Evolutionary conservation across 37 sponge, comb jelly and placozoan species (phyloP).

Genomic region (Dysidea cf. avara): DNA sequence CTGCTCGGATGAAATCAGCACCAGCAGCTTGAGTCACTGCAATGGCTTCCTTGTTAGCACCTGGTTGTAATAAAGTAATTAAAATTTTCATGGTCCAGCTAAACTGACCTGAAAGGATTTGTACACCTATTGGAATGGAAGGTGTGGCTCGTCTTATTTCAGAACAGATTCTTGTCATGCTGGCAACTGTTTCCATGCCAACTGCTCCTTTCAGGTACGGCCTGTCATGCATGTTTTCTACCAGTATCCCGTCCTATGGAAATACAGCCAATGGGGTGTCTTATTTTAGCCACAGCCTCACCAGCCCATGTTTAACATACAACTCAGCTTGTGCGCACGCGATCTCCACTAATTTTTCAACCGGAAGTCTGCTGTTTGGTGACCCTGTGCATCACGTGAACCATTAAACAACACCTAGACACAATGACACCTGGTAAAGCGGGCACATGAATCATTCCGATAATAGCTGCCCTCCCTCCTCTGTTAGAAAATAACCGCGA

Average conservation of each 20-base stretch:
- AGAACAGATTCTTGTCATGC: slow-evolving; percentile 65
- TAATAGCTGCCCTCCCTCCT: slow-evolving; percentile 10
- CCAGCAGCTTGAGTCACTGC: slow-evolving; percentile 72
- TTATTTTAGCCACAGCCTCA: not conserved
- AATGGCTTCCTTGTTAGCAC: slow-evolving; percentile 78
- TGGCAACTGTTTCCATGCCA: slow-evolving; percentile 69
- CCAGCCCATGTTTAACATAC: slow-evolving; percentile 55
- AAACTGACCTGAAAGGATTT: slow-evolving; percentile 68
- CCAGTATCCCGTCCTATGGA: slow-evolving; percentile 67
- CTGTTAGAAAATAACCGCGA: no score
- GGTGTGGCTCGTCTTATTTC: slow-evolving; percentile 39
- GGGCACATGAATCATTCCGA: slow-evolving; percentile 83
- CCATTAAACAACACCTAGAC: not conserved
- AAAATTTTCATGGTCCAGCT: not conserved
- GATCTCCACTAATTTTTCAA: slow-evolving; percentile 36
- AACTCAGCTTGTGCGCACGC: slow-evolving; percentile 61
- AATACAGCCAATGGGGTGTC: not conserved
- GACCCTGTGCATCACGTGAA: slow-evolving; percentile 42
- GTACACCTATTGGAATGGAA: slow-evolving; percentile 63
- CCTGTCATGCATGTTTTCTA: slow-evolving; percentile 95
- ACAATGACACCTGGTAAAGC: slow-evolving; percentile 71
- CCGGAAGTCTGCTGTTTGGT: slow-evolving; percentile 30
- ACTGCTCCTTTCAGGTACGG: slow-evolving; percentile 68
- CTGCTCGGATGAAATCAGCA: slow-evolving; percentile 76
- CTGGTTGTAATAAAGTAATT: not conserved